Percentiles rank a stretch among this genome's conserved stretches.
phyloP scores from a whole-genome alignment of 1,140 invertebrate species.

The Diabrotica virgifera region DNA sequence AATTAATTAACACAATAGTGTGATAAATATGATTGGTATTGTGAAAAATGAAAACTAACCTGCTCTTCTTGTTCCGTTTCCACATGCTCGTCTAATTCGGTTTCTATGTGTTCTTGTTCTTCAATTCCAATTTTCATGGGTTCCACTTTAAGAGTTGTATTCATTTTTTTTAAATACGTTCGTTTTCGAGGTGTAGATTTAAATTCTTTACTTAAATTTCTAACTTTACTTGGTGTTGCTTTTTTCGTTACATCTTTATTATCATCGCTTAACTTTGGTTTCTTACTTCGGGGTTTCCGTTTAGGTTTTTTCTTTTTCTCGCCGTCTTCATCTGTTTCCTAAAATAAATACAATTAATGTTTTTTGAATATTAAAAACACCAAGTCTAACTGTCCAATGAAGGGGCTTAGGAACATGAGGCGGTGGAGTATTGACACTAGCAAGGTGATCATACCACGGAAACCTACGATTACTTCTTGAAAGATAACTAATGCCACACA shows the following conservation, averaged over 20 bases:
- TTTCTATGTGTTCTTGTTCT: slow-evolving; percentile 6
- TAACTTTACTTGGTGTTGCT: slow-evolving; percentile 6
- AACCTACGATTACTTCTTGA: too few relatives aligned
- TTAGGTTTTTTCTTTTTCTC: slow-evolving; percentile 31
- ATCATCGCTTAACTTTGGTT: slow-evolving; percentile 14
- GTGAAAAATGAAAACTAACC: slow-evolving; percentile 5
- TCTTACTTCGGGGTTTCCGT: slow-evolving; percentile 9
- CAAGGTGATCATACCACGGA: too few relatives aligned
- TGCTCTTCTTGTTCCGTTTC: slow-evolving; percentile 16
- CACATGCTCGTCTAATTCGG: background rate
- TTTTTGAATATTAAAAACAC: background rate
- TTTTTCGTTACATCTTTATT: background rate
- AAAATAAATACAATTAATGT: slow-evolving; percentile 13
- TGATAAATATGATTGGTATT: too few relatives aligned
- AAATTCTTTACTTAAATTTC: slow-evolving; percentile 4
- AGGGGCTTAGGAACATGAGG: too few relatives aligned
- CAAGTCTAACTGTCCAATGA: too few relatives aligned
- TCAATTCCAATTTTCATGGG: background rate
- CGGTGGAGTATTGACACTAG: too few relatives aligned
- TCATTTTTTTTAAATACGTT: slow-evolving; percentile 23
- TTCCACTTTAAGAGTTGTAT: background rate
- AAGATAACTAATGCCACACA: too few relatives aligned
- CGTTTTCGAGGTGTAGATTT: slow-evolving; percentile 26
- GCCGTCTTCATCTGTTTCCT: slow-evolving; percentile 41
- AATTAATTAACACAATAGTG: too few relatives aligned